Evolutionary conservation across 2,797 vertebrate genomes (phyloP), one percentile per base, ranked within the genome.

Genomic region (Serranus cabrilla): DNA sequence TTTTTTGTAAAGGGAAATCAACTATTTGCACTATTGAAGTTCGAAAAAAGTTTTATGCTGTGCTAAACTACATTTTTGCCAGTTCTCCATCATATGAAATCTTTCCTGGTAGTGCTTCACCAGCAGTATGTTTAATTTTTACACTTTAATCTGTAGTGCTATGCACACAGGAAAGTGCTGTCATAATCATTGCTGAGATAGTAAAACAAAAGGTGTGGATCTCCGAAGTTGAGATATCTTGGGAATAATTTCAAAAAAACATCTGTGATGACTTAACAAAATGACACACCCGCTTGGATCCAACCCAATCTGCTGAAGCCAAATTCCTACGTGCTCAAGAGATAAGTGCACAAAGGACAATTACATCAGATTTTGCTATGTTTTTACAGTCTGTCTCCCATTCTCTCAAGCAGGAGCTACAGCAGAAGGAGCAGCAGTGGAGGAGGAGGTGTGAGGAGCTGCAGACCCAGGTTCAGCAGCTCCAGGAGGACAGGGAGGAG

Each of bases 401-500:
- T 70, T 37, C 31, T 59, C 14, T 2, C 27, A 31, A 59, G 31
- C 93, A 97, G 97, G 96, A 95, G 56, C 75, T 89, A 51, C 93
- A 95, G 84, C 94, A 94, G 89, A 90, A 93, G 78, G 94, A 96
- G 77, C 88, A 95, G 74, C 94, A 95, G 67, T 95, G 94, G 37
- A 94, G 89, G 72, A 78, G 46, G 78, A 94, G 88, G 40, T 94
- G 95, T 68, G 94, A 95, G 57, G 92, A 91, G 68, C 91, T 97
- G 64, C 94, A 91, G 73, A 50, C 77, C 51, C 93, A 93, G 61
- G 82, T 97, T 55, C 91, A 91, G 82, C 88, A 84, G 61, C 93
- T 97, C 11, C 94, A 96, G 71, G 95, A 94, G 76, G 95, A 97
- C 82, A 96, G 91, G 78, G 94, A 86, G 72, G 94, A 94, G 86